Base-by-base conservation (phyloP, 2,797 vertebrate genomes). In the Heterohyrax brucei region DNA sequence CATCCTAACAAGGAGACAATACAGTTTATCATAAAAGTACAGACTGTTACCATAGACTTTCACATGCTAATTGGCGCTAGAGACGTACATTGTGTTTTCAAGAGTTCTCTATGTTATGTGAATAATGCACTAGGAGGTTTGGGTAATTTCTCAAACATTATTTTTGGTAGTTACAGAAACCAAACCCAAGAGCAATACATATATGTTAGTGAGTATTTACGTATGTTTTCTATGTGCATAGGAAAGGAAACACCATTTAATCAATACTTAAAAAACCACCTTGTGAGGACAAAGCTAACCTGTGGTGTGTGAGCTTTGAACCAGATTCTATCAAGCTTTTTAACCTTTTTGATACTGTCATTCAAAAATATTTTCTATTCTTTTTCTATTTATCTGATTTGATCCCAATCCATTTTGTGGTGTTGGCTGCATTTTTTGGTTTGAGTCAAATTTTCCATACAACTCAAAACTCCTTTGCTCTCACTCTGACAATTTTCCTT, bases 381-480 rank as follows among this genome's bases (percentile, higher is more conserved):
- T 96, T 98, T 98, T 98, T 97, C 97, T 97, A 98, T 98, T 98
- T 98, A 98, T 98, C 98, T 98, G 98, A 98, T 98, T 98, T 98
- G 98, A 98, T 97, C 98, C 97, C 93, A 92, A 88, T 98, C 98
- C 98, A 98, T 98, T 98, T 98, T 98, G 98, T 98, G 98, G 98
- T 98, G 96, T 98, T 98, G 98, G 98, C 98, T 96, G 97, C 95
- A 96, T 78, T 93, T 97, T 97, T 89, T 28, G 0, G 86, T 92
- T 97, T 98, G 98, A 98, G 97, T 98, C 97, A 98, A 86, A 97
- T 97, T 98, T 98, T 98, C 98, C 98, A 98, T 98, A 98, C 94
- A 98, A 98, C 98, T 96, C 94, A 81, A 95, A 97, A 95, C 95
- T 95, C 85, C 81, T 96, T 96, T 92, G 56, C 88, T 97, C 66